These are phyloP conservation scores for Takifugu bimaculatus DNA, from an alignment of 2,113 vertebrate species.

Conservation along the genomic window DNA sequence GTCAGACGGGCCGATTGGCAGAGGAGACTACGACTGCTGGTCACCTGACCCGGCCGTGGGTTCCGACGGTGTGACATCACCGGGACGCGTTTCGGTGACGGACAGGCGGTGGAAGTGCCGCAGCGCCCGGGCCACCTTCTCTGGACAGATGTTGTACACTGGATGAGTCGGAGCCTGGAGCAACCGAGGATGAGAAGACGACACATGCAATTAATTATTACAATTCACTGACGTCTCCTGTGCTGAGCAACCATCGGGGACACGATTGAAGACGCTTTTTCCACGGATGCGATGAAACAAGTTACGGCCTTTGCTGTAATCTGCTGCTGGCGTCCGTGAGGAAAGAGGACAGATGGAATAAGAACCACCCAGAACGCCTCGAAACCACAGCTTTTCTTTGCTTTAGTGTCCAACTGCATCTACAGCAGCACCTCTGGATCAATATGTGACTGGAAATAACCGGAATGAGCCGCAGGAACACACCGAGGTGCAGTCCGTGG, in stretches of 20 bases:
- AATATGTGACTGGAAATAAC: too few relatives aligned
- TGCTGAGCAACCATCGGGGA: not conserved
- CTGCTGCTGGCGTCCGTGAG: constrained; percentile 6
- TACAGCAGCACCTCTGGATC: not conserved
- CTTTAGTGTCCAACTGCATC: not conserved
- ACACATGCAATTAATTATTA: not conserved
- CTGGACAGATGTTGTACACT: constrained; percentile 92
- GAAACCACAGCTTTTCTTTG: constrained; percentile 21
- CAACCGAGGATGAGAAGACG: not conserved
- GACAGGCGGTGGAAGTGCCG: constrained; percentile 83
- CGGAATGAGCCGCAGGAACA: too few relatives aligned
- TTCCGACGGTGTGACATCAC: not conserved
- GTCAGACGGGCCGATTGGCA: not conserved
- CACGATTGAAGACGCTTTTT: too few relatives aligned
- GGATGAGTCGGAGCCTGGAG: constrained; percentile 89
- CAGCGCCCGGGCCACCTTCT: constrained; percentile 85
- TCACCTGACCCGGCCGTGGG: not conserved
- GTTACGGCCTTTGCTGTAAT: not conserved
- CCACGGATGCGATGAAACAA: not conserved
- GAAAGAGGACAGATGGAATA: constrained; percentile 35
- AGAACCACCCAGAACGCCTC: not conserved
- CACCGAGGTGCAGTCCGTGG: too few relatives aligned
- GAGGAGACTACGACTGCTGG: constrained; percentile 35
- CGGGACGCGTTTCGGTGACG: constrained; percentile 48
- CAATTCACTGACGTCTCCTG: not conserved